Evolutionary conservation across 1,140 invertebrate species (phyloP).

Genomic region (Drosophila elegans): DNA sequence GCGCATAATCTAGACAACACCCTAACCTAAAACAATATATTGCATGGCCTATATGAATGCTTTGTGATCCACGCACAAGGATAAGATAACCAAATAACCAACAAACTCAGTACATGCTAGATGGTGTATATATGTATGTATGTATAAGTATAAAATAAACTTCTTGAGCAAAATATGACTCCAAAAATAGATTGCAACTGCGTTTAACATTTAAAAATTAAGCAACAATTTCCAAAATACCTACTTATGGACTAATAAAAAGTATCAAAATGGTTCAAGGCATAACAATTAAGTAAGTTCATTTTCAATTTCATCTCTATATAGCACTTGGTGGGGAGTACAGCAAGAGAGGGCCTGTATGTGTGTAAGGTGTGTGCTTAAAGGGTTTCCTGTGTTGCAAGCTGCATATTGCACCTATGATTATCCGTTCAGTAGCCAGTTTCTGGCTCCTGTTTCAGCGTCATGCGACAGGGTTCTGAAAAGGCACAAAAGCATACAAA

Average conservation of each 20-base stretch:
- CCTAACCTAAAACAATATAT: conserved; percentile 77
- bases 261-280: conserved; percentile 73
- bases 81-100: conserved; percentile 49
- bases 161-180: conserved; percentile 70
- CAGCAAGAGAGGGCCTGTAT: conserved; percentile 69
- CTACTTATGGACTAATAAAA: conserved; percentile 75
- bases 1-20: conserved; percentile 69
- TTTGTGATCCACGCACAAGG: conserved; percentile 40
- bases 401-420: conserved; percentile 60
- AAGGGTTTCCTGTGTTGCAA: conserved; percentile 21
- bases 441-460: conserved; percentile 83
- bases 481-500: not conserved
- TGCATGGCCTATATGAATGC: conserved; percentile 47
- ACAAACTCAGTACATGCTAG: conserved; percentile 48
- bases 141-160: conserved; percentile 41
- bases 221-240: conserved; percentile 81
- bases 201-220: conserved; percentile 73
- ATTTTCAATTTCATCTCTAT: conserved; percentile 35
- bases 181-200: conserved; percentile 72
- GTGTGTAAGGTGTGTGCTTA: conserved; percentile 13
- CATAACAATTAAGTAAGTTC: conserved; percentile 79
- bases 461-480: conserved; percentile 76
- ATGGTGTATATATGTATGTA: conserved; percentile 41
- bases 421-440: conserved; percentile 67
- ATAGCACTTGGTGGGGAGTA: conserved; percentile 47